These are phyloP conservation scores for Erpornis zantholeuca DNA, from an alignment of 2,113 vertebrate species.

Conservation along the genomic window DNA sequence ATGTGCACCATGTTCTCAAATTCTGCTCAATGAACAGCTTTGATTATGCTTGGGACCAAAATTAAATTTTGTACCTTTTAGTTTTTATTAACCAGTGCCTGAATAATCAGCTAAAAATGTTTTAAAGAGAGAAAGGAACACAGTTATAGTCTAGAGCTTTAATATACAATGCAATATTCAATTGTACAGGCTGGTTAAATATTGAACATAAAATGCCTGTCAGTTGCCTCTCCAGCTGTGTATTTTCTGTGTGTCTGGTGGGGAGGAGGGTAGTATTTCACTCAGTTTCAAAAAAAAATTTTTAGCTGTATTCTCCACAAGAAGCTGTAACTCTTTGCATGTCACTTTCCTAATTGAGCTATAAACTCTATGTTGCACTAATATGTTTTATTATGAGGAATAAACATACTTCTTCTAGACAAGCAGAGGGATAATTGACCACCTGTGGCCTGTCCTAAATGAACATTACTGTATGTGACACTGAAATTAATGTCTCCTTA, in stretches of 20 bases:
- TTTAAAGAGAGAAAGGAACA: neutral
- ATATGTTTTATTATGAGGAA: conserved; percentile 31
- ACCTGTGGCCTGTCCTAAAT: conserved; percentile 16
- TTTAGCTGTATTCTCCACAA: neutral
- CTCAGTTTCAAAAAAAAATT: neutral
- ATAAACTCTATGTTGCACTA: conserved; percentile 15
- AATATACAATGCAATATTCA: neutral
- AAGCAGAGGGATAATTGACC: conserved; percentile 16
- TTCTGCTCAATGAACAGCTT: neutral
- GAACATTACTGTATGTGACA: neutral
- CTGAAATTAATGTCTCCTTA: neutral
- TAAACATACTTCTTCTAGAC: conserved; percentile 29
- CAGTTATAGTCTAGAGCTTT: neutral
- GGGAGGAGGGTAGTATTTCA: neutral
- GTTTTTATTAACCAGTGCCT: neutral
- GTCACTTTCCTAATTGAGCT: conserved; percentile 19
- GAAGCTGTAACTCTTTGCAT: conserved; percentile 5
- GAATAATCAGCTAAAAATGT: neutral
- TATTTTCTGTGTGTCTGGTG: neutral
- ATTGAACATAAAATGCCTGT: neutral
- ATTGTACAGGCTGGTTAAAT: neutral
- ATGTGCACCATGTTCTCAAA: neutral
- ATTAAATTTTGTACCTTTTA: neutral
- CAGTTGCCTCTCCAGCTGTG: neutral
- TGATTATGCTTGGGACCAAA: neutral